phyloP scores from a whole-genome alignment of 2,888 invertebrate genomes.

The Entomobrya proxima region DNA sequence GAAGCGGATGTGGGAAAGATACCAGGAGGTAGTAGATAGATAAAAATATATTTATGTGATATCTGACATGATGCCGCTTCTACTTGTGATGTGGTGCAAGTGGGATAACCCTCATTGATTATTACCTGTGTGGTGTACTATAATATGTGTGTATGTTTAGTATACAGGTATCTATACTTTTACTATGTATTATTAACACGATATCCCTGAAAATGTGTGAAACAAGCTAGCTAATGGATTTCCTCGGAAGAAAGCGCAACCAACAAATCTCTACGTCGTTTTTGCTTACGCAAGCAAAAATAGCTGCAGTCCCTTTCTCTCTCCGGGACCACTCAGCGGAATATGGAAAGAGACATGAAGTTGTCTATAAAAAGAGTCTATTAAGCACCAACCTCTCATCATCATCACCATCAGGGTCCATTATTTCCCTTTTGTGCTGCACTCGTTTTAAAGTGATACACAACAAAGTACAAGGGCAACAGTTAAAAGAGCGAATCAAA shows the following conservation, averaged over 20 bases:
- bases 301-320: conserved; percentile 43
- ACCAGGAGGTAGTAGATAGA: not conserved
- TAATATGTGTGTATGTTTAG: not conserved
- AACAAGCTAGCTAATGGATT: conserved; percentile 57
- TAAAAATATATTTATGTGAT: conserved; percentile 3
- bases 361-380: not conserved
- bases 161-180: not conserved
- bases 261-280: conserved; percentile 39
- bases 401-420: not conserved
- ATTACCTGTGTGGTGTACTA: not conserved
- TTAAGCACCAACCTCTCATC: not conserved
- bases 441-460: not conserved
- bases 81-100: conserved; percentile 35
- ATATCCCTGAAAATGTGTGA: conserved; percentile 5
- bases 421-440: not conserved
- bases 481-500: no score
- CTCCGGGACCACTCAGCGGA: not conserved
- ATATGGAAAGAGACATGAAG: not conserved
- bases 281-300: conserved; percentile 64
- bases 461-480: no score
- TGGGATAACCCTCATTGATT: conserved; percentile 40
- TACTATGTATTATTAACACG: not conserved
- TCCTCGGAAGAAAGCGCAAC: conserved; percentile 40
- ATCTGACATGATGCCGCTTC: conserved; percentile 5
- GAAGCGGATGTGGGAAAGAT: not conserved